These are phyloP conservation scores for Oxyura jamaicensis DNA, from an alignment of 2,113 vertebrate genomes.

Conservation along the genomic window DNA sequence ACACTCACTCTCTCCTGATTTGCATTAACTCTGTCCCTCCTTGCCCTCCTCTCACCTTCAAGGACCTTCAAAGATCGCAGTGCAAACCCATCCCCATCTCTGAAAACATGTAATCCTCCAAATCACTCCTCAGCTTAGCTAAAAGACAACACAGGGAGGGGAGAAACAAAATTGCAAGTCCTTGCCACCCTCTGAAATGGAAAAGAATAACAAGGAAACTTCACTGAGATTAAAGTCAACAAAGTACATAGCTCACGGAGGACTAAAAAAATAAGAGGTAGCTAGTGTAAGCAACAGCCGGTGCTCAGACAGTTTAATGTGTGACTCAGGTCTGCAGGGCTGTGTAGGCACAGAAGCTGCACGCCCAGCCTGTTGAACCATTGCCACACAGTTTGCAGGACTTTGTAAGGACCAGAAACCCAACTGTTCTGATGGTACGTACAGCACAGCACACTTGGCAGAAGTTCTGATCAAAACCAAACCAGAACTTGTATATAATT, in stretches of 20 bases:
- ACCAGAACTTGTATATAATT: neutral
- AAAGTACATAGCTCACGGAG: neutral
- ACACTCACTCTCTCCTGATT: conserved; percentile 51
- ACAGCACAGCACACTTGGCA: fast-evolving
- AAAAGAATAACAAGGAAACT: conserved; percentile 24
- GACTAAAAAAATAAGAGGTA: neutral
- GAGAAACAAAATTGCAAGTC: neutral
- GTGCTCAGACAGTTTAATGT: neutral
- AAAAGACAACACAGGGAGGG: neutral
- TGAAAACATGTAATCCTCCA: fast-evolving
- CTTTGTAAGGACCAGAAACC: neutral
- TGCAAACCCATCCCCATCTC: fast-evolving
- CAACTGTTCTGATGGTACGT: fast-evolving
- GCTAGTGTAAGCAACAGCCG: neutral
- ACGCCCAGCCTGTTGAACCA: neutral
- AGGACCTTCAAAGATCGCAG: neutral
- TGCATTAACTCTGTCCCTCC: conserved; percentile 57
- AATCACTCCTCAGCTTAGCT: neutral
- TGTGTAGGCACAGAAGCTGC: neutral
- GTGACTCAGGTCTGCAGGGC: conserved; percentile 30
- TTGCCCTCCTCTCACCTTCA: conserved; percentile 33
- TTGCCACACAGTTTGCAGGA: neutral
- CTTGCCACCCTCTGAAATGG: neutral
- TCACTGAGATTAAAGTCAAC: conserved; percentile 14
- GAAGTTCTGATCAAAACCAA: neutral